Percentiles rank a stretch among this genome's conserved stretches.
These are phyloP conservation scores for Myripristis murdjan DNA, from an alignment of 2,797 vertebrate genomes.

Conservation along the genomic window DNA sequence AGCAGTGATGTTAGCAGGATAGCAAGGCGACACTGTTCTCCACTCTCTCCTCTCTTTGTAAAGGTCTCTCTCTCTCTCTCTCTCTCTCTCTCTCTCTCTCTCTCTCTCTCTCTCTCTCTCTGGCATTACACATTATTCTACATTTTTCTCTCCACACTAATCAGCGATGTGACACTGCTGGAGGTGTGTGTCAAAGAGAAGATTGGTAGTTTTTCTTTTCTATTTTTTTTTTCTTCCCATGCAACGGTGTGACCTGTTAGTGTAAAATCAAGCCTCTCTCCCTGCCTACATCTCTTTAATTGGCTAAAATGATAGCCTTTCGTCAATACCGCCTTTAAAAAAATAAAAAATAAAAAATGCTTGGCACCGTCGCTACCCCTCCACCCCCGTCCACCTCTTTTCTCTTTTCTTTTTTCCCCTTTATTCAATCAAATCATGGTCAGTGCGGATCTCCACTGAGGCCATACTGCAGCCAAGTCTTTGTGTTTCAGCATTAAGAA, in stretches of 20 bases:
- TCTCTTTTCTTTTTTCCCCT: conserved; percentile 62
- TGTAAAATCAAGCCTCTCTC: conserved; percentile 94
- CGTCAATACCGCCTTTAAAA: conserved; percentile 94
- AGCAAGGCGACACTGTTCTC: conserved; percentile 48
- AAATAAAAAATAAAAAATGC: conserved; percentile 91
- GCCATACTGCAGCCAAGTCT: conserved; percentile 94
- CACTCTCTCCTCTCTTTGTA: conserved; percentile 33
- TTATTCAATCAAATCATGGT: conserved; percentile 96
- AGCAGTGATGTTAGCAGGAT: conserved; percentile 56
- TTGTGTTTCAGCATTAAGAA: conserved; percentile 96
- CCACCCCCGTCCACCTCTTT: neutral
- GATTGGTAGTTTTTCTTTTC: conserved; percentile 25
- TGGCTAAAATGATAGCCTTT: conserved; percentile 97
- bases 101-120: conserved; percentile 42
- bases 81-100: no score
- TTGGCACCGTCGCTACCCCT: conserved; percentile 81
- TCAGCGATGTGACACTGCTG: conserved; percentile 70
- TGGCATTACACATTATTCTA: conserved; percentile 48
- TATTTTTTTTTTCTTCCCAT: conserved; percentile 9
- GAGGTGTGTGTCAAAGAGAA: conserved; percentile 47
- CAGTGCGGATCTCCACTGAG: conserved; percentile 91
- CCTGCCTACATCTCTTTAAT: conserved; percentile 90
- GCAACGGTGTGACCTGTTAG: conserved; percentile 80
- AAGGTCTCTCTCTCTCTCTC: conserved; percentile 69
- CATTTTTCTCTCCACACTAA: conserved; percentile 51